A percentile compares a stretch with the other conserved stretches of the same genome.
Conservation (phyloP, 1,140 invertebrate species). For the Physella acuta region DNA sequence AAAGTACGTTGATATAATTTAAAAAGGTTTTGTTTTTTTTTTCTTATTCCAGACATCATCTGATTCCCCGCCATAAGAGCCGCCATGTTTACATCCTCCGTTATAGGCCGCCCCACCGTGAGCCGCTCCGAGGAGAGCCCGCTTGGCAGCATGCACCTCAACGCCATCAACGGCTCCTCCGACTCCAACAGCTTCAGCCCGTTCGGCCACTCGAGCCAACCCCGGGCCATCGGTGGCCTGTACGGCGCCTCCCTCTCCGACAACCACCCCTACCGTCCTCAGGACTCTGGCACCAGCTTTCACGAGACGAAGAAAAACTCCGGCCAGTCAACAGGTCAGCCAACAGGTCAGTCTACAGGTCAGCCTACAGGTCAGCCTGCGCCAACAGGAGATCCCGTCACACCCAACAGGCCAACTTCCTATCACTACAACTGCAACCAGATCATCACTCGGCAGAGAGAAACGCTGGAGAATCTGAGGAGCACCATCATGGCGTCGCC, state of each 20-base stretch:
- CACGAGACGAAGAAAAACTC: not conserved
- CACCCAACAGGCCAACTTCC: not conserved
- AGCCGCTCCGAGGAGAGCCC: not conserved
- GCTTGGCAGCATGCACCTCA: constrained; percentile 1
- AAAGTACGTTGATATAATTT: too few relatives aligned
- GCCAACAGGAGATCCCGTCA: too few relatives aligned
- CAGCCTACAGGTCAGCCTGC: not conserved
- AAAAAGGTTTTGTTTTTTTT: too few relatives aligned
- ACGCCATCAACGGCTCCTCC: constrained; percentile 13
- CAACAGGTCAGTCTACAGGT: not conserved
- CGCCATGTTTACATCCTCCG: constrained; percentile 2
- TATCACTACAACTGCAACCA: not conserved
- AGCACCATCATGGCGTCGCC: not conserved
- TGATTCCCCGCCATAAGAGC: not conserved
- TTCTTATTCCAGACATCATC: too few relatives aligned
- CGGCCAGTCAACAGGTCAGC: not conserved
- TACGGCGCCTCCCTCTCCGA: constrained; percentile 5
- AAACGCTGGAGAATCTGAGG: not conserved
- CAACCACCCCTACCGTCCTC: constrained; percentile 7
- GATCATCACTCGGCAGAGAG: not conserved
- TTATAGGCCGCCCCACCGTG: not conserved
- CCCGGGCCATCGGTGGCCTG: not conserved
- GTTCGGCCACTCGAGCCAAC: not conserved
- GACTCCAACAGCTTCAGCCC: not conserved
- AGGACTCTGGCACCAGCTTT: constrained; percentile 8